Base-by-base conservation (phyloP, 2,113 vertebrate genomes). In the Pelvicachromis taeniatus region DNA sequence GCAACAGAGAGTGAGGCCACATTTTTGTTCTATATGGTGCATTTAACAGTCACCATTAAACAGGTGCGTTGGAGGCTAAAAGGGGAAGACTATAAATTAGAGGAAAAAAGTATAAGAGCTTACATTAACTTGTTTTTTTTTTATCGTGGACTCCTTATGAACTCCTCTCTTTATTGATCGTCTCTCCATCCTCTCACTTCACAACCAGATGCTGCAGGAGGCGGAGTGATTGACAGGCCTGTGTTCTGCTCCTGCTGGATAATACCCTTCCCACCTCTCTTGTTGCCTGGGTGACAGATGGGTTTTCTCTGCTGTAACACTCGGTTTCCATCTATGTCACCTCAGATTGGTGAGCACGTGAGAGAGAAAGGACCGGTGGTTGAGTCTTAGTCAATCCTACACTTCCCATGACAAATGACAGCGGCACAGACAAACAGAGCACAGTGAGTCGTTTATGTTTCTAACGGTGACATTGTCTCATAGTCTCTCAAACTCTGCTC, bases 241-340 rank as follows among this genome's bases (percentile, higher is more conserved):
- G 79, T 56, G 52, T 81, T 87, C 78, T 31, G 50, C 91, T 79
- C 85, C 86, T 19, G 12, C 73, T 85, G 87, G 84, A 87, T 91
- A 79, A 85, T 56, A 81, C 63, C 84, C 83, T 90, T 90, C 88
- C 89, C 75, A 81, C 91, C 61, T 82, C 53, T 82, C 77, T 68
- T 61, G 93, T 93, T 94, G 88, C 94, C 90, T 91, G 77, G 92
- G 94, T 93, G 94, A 95, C 91, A 87, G 91, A 94, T 92, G 92
- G 85, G 88, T 88, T 93, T 93, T 90, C 90, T 90, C 63, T 40
- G 82, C 75, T 19, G 58, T 93, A 93, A 91, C 85, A 61, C 86
- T 93, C 58, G 0, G 55, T 92, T 89, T 93, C 87, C 61, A 81
- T 91, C 87, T 90, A 75, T 87, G 89, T 91, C 93, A 87, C 89